phyloP scores from a whole-genome alignment of 2,797 vertebrate species.

The Notolepis coatsorum region DNA sequence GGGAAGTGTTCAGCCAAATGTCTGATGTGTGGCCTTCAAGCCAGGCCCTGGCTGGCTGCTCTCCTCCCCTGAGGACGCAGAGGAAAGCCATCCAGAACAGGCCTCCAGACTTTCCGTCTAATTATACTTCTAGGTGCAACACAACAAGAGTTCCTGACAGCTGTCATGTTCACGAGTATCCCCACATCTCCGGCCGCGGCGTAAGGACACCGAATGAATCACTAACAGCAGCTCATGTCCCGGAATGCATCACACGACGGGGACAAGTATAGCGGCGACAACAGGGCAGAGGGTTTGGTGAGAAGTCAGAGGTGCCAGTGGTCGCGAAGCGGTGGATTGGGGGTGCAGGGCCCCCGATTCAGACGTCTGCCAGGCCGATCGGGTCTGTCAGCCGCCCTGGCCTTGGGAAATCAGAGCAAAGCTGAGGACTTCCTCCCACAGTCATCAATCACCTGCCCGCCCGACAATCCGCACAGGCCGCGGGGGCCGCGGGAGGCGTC shows the following conservation, averaged over 20 bases:
- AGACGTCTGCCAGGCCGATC: slow-evolving; percentile 50
- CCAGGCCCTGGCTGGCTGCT: slow-evolving; percentile 22
- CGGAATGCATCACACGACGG: too few relatives aligned
- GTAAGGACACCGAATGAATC: slow-evolving; percentile 14
- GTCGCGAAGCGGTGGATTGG: slow-evolving; percentile 10
- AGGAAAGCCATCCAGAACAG: slow-evolving; percentile 50
- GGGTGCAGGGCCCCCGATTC: slow-evolving; percentile 32
- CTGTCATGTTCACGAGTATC: slow-evolving; percentile 5
- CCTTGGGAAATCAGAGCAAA: slow-evolving; percentile 70
- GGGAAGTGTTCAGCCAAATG: slow-evolving; percentile 39
- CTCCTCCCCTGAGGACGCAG: slow-evolving; percentile 37
- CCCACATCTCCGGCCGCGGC: slow-evolving; percentile 1
- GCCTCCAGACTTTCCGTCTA: slow-evolving; percentile 42
- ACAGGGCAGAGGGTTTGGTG: not conserved
- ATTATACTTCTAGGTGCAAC: slow-evolving; percentile 41
- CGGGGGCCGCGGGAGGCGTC: slow-evolving; percentile 65
- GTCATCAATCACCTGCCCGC: slow-evolving; percentile 76
- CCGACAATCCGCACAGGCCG: slow-evolving; percentile 58
- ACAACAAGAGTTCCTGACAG: slow-evolving; percentile 20
- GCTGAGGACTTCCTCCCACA: slow-evolving; percentile 54
- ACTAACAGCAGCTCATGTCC: too few relatives aligned
- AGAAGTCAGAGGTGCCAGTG: slow-evolving; percentile 18
- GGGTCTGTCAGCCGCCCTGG: slow-evolving; percentile 60
- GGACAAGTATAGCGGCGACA: too few relatives aligned
- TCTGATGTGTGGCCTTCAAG: slow-evolving; percentile 57